Evolutionary conservation across 2,888 invertebrate genomes (phyloP), one percentile per base, ranked within the genome.

Genomic region (Eueremaeus valkanovi): DNA sequence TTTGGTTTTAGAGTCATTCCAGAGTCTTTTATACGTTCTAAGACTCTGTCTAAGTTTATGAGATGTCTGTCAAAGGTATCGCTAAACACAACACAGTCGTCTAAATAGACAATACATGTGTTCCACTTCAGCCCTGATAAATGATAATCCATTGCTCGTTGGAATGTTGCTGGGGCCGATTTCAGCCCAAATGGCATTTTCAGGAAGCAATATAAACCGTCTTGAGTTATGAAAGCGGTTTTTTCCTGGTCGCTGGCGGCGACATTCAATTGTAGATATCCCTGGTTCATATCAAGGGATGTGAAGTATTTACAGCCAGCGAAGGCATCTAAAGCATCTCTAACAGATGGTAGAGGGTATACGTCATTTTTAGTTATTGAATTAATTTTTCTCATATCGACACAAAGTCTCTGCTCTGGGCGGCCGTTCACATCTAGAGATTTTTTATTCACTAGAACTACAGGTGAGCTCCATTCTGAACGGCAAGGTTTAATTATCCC

Each of bases 391-490:
- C 72, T 16, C 31, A 45, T 61, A 29, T 76, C 68, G 16, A 76
- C 42, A 31, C 45, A 40, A 6, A 76, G 16, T n/a, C 76, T 5
- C 8, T 36, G 8, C 21, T 66, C 33, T 16, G 36, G 51, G 2
- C 16, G 29, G 1, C 76, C 76, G 27, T 73, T 49, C 1, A 0
- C 2, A 36, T 66, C 66, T 31, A 66, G 9, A 8, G 66, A 36
- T 13, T 66, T 66, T 40, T 76, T 76, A 11, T 45, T 13, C 2
- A 75, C 55, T 33, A 73, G 21, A 8, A 76, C 76, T 13, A 76
- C 58, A 16, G 73, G 55, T 16, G 24, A 55, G 1, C 40, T 68
- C 49, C 68, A 75, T 1, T 75, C 36, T 6, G n/a, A n/a, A 21
- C 3, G 0, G 36, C 36, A 66, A 3, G 66, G 66, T 36, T 66